Percentiles rank a stretch among this genome's conserved stretches.
These are phyloP conservation scores for Penaeus indicus DNA, from an alignment of 1,140 invertebrate genomes.

Conservation along the genomic window DNA sequence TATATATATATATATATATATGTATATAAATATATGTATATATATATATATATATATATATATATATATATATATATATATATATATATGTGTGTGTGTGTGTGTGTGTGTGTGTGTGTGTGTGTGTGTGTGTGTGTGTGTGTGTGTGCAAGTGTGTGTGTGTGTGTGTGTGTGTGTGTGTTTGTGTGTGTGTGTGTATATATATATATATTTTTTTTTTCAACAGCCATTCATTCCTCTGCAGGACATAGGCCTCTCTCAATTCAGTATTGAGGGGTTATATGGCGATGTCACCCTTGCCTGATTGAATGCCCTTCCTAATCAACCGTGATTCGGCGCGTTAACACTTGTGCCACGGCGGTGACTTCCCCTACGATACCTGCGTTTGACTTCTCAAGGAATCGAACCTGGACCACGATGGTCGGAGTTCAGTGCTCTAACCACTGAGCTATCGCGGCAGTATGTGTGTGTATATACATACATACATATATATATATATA, in stretches of 20 bases:
- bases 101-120: conserved; percentile 16
- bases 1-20: conserved; percentile 22
- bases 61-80: conserved; percentile 12
- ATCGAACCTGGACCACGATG: too few relatives aligned
- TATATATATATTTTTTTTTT: neutral
- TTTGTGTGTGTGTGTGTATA: conserved; percentile 26
- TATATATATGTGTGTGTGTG: conserved; percentile 16
- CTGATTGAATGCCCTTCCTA: too few relatives aligned
- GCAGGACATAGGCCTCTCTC: too few relatives aligned
- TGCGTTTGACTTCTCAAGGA: too few relatives aligned
- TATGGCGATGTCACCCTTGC: too few relatives aligned
- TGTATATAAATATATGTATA: neutral
- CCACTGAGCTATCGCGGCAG: too few relatives aligned
- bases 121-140: neutral
- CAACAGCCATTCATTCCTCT: neutral
- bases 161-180: neutral
- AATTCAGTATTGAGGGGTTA: too few relatives aligned
- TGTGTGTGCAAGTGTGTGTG: conserved; percentile 21
- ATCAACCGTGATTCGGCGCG: too few relatives aligned
- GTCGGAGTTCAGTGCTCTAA: too few relatives aligned
- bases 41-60: neutral
- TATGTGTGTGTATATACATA: neutral
- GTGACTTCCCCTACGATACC: too few relatives aligned
- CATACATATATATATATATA: neutral
- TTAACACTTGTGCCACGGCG: too few relatives aligned